A percentile compares a stretch with the other conserved stretches of the same genome.
Evolutionary conservation across 2,113 vertebrate species (phyloP).

Genomic region (Megatriorchis doriae): DNA sequence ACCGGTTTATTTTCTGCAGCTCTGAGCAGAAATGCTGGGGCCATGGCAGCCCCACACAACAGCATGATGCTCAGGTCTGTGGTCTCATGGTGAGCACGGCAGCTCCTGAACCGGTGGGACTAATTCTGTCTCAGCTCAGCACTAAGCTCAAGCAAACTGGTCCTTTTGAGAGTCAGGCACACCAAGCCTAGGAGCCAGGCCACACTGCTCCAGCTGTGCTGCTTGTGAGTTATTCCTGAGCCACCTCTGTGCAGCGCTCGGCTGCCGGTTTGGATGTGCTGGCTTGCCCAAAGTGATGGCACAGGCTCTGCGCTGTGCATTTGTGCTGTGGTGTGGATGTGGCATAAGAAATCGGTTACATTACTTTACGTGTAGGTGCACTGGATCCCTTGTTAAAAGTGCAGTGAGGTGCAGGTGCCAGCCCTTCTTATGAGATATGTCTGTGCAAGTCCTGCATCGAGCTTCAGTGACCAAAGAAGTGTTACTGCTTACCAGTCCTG

Average conservation of each 20-base stretch:
- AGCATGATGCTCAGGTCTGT: background rate
- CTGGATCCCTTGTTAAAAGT: background rate
- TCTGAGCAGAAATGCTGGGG: background rate
- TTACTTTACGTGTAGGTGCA: background rate
- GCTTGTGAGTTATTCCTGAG: background rate
- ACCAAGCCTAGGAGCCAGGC: background rate
- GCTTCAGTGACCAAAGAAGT: background rate
- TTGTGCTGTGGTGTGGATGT: background rate
- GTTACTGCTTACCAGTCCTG: background rate
- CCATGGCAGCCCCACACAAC: background rate
- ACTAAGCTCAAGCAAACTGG: background rate
- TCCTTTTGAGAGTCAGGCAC: background rate
- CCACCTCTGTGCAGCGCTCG: rapidly evolving
- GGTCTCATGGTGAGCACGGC: background rate
- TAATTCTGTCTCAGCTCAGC: background rate
- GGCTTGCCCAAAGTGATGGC: background rate
- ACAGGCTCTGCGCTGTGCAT: background rate
- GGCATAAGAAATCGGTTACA: background rate
- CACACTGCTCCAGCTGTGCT: background rate
- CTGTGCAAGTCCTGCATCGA: background rate
- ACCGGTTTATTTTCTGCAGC: background rate
- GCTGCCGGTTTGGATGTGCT: background rate
- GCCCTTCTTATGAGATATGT: background rate
- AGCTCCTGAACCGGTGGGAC: background rate
- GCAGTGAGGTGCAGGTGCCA: background rate